Percentiles rank a stretch among this genome's conserved stretches.
These are phyloP conservation scores for Mormyrus hasselquistii DNA, from an alignment of 2,797 vertebrate genomes.

Conservation along the genomic window DNA sequence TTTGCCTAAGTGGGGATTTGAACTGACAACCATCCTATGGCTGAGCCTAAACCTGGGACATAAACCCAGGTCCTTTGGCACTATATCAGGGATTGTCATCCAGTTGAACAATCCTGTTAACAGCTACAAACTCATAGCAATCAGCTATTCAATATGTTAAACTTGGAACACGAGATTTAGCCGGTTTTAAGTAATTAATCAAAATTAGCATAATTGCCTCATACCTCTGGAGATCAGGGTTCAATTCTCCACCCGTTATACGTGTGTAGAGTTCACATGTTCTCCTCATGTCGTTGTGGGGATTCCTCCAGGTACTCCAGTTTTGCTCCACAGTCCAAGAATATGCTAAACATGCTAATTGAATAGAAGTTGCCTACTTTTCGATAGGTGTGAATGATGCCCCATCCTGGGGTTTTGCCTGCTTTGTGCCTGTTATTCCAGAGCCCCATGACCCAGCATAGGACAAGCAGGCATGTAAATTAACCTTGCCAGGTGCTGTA, in stretches of 20 bases:
- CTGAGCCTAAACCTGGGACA: neutral
- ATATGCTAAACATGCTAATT: neutral
- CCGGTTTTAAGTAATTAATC: neutral
- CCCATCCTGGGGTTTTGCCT: neutral
- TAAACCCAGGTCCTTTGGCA: neutral
- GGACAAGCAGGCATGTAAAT: neutral
- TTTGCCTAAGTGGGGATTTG: neutral
- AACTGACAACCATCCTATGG: neutral
- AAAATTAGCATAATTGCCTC: neutral
- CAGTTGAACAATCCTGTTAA: neutral
- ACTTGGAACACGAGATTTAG: neutral
- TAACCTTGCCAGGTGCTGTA: neutral
- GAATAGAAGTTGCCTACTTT: neutral
- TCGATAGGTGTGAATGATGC: no score
- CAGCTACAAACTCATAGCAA: neutral
- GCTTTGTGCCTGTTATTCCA: neutral
- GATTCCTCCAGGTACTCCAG: neutral
- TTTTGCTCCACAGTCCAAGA: neutral
- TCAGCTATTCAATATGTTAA: neutral
- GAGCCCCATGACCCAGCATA: neutral
- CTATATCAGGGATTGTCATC: neutral
- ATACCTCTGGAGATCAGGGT: neutral
- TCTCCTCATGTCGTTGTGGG: neutral
- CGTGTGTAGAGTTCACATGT: neutral
- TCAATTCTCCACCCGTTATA: neutral